Evolutionary conservation across 2,797 vertebrate genomes (phyloP).

Genomic region (Enteromius argenteus): DNA sequence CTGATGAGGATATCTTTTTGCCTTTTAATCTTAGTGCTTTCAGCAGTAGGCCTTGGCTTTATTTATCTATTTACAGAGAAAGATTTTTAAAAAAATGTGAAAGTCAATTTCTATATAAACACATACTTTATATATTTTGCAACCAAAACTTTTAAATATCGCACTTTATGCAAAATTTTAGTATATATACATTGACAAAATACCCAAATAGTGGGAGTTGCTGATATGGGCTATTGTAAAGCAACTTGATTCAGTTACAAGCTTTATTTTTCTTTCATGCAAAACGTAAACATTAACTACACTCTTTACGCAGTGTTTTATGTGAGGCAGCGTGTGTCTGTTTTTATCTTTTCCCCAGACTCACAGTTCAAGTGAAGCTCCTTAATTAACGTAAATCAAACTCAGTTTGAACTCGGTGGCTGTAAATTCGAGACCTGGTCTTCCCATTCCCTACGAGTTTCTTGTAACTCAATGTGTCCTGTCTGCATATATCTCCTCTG

Average conservation of each 20-base stretch:
- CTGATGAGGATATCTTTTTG: background rate
- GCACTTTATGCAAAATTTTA: background rate
- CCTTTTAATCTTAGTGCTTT: background rate
- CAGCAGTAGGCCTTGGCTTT: background rate
- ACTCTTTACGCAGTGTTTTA: background rate
- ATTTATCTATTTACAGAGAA: background rate
- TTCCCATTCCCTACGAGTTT: conserved; percentile 1
- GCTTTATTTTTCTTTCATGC: background rate
- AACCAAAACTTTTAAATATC: background rate
- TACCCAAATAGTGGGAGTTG: background rate
- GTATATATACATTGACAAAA: background rate
- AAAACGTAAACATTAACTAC: background rate
- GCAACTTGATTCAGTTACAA: background rate
- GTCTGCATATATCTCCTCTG: conserved; percentile 25
- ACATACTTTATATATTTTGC: background rate
- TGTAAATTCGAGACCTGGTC: conserved; percentile 47
- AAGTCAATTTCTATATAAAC: too few relatives aligned
- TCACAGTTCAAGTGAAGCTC: conserved; percentile 1
- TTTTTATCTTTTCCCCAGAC: conserved; percentile 29
- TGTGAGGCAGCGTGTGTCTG: background rate
- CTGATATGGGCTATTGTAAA: background rate
- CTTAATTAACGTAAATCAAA: conserved; percentile 45
- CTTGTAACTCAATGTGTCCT: conserved; percentile 28
- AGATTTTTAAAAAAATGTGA: background rate
- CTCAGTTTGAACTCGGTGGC: conserved; percentile 39